Conservation (phyloP, 2,113 vertebrate genomes). For the Pteronura brasiliensis region DNA sequence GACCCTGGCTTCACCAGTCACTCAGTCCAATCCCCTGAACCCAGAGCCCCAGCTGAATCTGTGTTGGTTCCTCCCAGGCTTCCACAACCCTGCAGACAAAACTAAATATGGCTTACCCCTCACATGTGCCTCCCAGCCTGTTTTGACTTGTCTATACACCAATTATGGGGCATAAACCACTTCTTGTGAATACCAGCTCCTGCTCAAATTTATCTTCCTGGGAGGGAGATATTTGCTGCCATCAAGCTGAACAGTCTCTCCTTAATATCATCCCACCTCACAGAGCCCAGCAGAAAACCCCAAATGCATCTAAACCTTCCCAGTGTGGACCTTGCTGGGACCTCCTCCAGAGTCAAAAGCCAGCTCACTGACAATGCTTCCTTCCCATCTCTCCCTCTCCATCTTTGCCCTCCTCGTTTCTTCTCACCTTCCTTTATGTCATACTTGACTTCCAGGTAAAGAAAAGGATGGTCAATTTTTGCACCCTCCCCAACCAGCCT, state of each 20-base stretch:
- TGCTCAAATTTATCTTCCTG: background rate
- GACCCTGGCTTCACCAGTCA: background rate
- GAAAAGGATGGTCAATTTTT: background rate
- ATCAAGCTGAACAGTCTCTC: background rate
- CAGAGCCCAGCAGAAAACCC: background rate
- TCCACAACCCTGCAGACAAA: background rate
- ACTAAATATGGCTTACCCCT: background rate
- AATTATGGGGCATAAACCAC: background rate
- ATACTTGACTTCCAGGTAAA: background rate
- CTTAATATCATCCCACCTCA: background rate
- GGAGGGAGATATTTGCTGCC: background rate
- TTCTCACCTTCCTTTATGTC: background rate
- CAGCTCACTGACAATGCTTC: background rate
- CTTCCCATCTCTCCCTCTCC: background rate
- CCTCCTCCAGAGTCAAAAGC: background rate
- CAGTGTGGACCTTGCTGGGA: background rate
- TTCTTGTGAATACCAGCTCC: background rate
- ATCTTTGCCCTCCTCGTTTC: background rate
- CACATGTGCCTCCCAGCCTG: background rate
- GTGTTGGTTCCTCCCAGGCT: background rate
- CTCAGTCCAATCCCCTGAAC: background rate
- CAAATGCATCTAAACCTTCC: background rate
- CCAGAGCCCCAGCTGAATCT: background rate
- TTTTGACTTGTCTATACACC: background rate
- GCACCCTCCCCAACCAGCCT: background rate